These are phyloP conservation scores for Chymomyza costata DNA, from an alignment of 1,140 invertebrate genomes.

Conservation along the genomic window DNA sequence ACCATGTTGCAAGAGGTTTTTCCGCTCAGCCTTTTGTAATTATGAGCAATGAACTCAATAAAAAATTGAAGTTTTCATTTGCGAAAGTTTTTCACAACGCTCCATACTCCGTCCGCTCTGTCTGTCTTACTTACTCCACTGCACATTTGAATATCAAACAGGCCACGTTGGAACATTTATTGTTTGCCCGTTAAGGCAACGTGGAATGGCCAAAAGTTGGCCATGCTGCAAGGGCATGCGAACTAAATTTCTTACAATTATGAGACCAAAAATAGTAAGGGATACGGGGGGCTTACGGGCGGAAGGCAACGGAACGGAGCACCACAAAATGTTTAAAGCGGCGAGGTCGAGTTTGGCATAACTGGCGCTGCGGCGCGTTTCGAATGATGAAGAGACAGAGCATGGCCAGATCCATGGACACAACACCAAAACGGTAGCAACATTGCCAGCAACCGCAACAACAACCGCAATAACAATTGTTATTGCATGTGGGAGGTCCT, in stretches of 20 bases:
- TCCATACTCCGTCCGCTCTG: neutral
- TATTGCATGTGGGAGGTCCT: slow-evolving; percentile 70
- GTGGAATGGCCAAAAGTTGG: slow-evolving; percentile 33
- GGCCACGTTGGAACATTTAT: slow-evolving; percentile 49
- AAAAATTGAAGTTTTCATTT: slow-evolving; percentile 71
- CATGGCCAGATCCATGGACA: too few species aligned
- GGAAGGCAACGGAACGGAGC: too few species aligned
- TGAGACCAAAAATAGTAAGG: slow-evolving; percentile 58
- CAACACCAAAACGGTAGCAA: slow-evolving; percentile 61
- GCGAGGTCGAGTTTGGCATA: neutral
- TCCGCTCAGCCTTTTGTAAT: slow-evolving; percentile 52
- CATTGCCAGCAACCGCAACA: slow-evolving; percentile 66
- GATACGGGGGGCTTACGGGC: slow-evolving; percentile 12
- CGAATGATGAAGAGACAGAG: slow-evolving; percentile 1
- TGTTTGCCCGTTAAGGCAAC: slow-evolving; percentile 70
- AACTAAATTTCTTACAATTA: slow-evolving; percentile 74
- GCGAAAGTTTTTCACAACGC: slow-evolving; percentile 55
- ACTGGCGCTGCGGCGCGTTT: too few species aligned
- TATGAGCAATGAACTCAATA: slow-evolving; percentile 71
- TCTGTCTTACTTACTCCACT: neutral
- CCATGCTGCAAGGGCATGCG: slow-evolving; percentile 63
- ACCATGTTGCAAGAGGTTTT: neutral
- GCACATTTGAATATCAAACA: slow-evolving; percentile 36
- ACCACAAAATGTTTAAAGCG: neutral
- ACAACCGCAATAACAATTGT: slow-evolving; percentile 45